Evolutionary conservation across 2,888 invertebrate species (phyloP), one percentile per base, ranked within the genome.

Genomic region (Tethea ocularis): DNA sequence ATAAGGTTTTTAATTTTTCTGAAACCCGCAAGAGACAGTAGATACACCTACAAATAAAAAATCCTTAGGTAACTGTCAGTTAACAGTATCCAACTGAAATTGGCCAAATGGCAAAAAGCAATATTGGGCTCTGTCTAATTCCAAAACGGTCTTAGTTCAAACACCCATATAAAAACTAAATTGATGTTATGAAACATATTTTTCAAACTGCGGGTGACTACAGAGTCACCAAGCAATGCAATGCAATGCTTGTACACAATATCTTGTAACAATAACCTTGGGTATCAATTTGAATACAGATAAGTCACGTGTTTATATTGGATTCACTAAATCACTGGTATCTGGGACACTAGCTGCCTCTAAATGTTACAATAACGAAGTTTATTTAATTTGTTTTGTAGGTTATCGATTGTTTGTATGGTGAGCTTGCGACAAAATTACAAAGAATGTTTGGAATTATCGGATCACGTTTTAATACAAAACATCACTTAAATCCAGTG

Each of bases 271-370:
- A 54, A 53, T 36, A 54, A 36, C 53, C 53, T 54, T 54, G 53
- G 22, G 33, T n/a, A 54, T 54, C 33, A 54, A 54, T 52, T 17
- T 53, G 26, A 29, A 53, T 54, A 33, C 11, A 54, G 54, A 54
- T 54, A 54, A 36, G 33, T 54, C 22, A 22, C 33, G 20, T 22
- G 22, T 53, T 29, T 29, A 29, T 17, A 6, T 24, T 54, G 54
- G n/a, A 54, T 54, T 33, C 53, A 33, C 29, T 11, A 20, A 33
- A 52, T 53, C 33, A 53, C 53, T 53, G 20, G 53, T 20, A 46
- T 46, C 41, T 46, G 10, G 41, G 41, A 46, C 38, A 52, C 24
- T 52, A 15, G 1, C 11, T 38, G 36, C 24, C 20, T 22, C 33
- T 57, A 23, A 17, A 33, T 51, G 33, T 23, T 24, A 10, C 15